A percentile compares a stretch with the other conserved stretches of the same genome.
These are phyloP conservation scores for Furcifer pardalis DNA, from an alignment of 2,797 vertebrate genomes.

Conservation along the genomic window DNA sequence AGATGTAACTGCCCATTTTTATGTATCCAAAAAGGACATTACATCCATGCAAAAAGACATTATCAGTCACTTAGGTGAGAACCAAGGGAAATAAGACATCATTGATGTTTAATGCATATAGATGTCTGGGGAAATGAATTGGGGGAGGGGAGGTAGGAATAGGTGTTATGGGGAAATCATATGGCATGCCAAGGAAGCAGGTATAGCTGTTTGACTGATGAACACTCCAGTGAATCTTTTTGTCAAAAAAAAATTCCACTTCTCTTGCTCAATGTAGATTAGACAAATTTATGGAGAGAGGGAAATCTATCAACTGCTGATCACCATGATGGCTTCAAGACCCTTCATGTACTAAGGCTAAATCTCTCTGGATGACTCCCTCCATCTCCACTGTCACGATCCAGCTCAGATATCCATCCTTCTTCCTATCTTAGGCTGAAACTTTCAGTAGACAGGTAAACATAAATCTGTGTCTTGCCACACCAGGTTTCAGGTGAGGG, in stretches of 20 bases:
- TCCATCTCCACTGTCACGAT: too few relatives aligned
- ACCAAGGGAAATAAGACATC: too few relatives aligned
- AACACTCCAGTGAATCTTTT: not conserved
- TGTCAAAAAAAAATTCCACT: not conserved
- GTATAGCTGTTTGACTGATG: not conserved
- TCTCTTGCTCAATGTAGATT: not conserved
- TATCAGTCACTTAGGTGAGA: too few relatives aligned
- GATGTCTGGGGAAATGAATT: not conserved
- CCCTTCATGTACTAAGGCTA: too few relatives aligned
- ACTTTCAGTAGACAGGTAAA: not conserved
- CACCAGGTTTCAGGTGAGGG: not conserved
- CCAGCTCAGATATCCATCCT: too few relatives aligned
- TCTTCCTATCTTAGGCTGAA: too few relatives aligned
- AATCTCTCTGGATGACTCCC: too few relatives aligned
- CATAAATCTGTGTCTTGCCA: not conserved
- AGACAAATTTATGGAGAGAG: too few relatives aligned
- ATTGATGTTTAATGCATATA: not conserved
- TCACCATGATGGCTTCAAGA: too few relatives aligned
- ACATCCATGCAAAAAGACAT: too few relatives aligned
- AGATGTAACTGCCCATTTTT: not conserved
- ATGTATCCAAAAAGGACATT: not conserved
- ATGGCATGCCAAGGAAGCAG: not conserved
- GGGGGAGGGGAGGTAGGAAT: not conserved
- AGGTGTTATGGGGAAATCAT: not conserved
- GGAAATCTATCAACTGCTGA: not conserved